Evolutionary conservation across 1,140 invertebrate species (phyloP).

Genomic region (Aphelinus atriplicis): DNA sequence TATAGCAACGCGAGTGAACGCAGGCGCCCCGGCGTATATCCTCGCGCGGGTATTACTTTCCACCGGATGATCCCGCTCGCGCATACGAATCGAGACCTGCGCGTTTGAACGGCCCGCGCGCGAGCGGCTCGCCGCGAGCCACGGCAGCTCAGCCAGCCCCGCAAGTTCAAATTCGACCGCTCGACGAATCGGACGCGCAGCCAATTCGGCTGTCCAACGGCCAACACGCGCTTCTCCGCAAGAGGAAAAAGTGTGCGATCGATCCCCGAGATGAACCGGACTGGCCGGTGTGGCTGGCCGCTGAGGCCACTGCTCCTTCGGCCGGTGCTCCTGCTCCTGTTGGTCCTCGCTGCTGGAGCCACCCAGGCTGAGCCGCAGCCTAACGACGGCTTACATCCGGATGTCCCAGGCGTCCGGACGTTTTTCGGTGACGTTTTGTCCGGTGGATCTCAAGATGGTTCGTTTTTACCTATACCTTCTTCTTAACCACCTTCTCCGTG

Average conservation of each 20-base stretch:
- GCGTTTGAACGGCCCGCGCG: slow-evolving; percentile 37
- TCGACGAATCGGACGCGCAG: slow-evolving; percentile 41
- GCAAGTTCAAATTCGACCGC: slow-evolving; percentile 51
- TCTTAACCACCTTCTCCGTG: too few species aligned
- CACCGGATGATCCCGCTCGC: slow-evolving; percentile 17
- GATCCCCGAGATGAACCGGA: slow-evolving; percentile 16
- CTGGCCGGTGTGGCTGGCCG: background rate
- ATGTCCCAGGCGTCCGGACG: too few species aligned
- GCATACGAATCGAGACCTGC: slow-evolving; percentile 48
- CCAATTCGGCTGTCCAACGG: background rate
- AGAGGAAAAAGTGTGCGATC: background rate
- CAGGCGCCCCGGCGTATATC: too few species aligned
- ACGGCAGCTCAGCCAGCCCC: background rate
- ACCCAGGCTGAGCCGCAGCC: background rate
- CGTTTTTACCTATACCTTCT: too few species aligned
- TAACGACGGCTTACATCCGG: too few species aligned
- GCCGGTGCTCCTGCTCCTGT: background rate
- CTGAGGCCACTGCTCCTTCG: background rate
- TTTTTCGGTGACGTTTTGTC: too few species aligned
- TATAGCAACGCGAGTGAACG: background rate
- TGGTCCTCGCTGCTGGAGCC: background rate
- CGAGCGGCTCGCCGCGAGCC: slow-evolving; percentile 11
- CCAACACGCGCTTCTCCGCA: background rate
- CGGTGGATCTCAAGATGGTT: background rate
- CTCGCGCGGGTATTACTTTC: slow-evolving; percentile 1